Evolutionary conservation across 2,888 invertebrate genomes (phyloP).

Genomic region (Brachylomia viminalis): DNA sequence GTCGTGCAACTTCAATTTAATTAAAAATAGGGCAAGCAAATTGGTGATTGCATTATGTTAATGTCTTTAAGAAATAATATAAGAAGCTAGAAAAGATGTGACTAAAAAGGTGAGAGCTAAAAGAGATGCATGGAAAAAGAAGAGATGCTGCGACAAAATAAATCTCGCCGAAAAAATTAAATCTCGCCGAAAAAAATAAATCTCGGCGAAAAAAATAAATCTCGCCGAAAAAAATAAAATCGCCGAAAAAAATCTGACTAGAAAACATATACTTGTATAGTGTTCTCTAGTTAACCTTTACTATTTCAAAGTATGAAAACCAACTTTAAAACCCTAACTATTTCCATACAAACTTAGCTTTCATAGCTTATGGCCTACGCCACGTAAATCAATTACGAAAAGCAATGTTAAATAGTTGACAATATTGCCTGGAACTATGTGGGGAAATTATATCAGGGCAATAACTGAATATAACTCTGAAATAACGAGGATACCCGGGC

Average conservation of each 20-base stretch:
- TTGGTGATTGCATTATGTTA: not conserved
- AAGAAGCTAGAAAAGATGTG: not conserved
- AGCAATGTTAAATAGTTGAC: slow-evolving; percentile 82
- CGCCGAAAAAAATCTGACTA: no score
- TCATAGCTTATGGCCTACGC: slow-evolving; percentile 46
- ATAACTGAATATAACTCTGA: slow-evolving; percentile 74
- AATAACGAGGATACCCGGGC: slow-evolving; percentile 71
- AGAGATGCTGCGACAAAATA: no score
- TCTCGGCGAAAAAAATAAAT: no score
- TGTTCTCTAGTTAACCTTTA: not conserved
- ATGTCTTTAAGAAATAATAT: not conserved
- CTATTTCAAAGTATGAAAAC: not conserved
- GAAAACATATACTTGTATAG: not conserved
- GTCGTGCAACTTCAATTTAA: no score
- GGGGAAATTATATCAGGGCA: slow-evolving; percentile 77
- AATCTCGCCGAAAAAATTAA: no score
- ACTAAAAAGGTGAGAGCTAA: not conserved
- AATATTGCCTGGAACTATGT: slow-evolving; percentile 79
- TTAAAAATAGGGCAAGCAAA: not conserved
- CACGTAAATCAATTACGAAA: slow-evolving; percentile 78
- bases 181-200: no score
- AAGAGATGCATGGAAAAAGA: not conserved
- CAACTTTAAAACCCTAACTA: slow-evolving; percentile 20
- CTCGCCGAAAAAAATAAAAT: no score
- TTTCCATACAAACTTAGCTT: slow-evolving; percentile 49